These are phyloP conservation scores for Ploceus nigricollis DNA, from an alignment of 2,113 vertebrate genomes.

Conservation along the genomic window DNA sequence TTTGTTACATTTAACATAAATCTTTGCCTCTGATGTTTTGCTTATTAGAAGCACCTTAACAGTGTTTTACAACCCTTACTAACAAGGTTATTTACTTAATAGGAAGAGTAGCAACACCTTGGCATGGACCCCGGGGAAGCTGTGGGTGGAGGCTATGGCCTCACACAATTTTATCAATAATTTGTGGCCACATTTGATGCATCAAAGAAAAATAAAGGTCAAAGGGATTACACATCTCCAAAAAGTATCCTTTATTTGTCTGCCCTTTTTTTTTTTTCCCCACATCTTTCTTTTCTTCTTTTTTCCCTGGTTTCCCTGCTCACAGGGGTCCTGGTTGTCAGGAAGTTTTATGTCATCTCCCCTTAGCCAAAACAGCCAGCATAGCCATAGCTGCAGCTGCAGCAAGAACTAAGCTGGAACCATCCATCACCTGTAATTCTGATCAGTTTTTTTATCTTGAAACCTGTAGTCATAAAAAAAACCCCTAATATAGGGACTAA, in stretches of 20 bases:
- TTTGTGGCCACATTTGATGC: not conserved
- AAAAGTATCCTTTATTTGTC: not conserved
- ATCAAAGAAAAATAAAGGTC: not conserved
- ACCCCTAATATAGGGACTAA: not conserved
- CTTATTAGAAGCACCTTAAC: conserved; percentile 56
- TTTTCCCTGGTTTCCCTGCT: not conserved
- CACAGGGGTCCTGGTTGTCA: fast-evolving
- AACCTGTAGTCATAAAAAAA: not conserved
- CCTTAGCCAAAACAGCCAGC: not conserved
- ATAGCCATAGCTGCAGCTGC: not conserved
- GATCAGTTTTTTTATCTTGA: not conserved
- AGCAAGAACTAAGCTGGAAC: not conserved
- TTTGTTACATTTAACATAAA: conserved; percentile 24
- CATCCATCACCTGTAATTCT: not conserved
- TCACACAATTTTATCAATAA: not conserved
- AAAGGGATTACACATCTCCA: not conserved
- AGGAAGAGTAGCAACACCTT: conserved; percentile 30
- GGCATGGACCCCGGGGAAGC: not conserved
- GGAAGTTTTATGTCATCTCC: not conserved
- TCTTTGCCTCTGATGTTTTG: conserved; percentile 9
- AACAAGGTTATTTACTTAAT: conserved; percentile 61
- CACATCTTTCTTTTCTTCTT: not conserved
- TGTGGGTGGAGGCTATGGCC: not conserved
- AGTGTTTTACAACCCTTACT: conserved; percentile 54
- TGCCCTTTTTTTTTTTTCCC: fast-evolving